These are phyloP conservation scores for Enteromius viviparus DNA, from an alignment of 2,797 vertebrate genomes.

Conservation along the genomic window DNA sequence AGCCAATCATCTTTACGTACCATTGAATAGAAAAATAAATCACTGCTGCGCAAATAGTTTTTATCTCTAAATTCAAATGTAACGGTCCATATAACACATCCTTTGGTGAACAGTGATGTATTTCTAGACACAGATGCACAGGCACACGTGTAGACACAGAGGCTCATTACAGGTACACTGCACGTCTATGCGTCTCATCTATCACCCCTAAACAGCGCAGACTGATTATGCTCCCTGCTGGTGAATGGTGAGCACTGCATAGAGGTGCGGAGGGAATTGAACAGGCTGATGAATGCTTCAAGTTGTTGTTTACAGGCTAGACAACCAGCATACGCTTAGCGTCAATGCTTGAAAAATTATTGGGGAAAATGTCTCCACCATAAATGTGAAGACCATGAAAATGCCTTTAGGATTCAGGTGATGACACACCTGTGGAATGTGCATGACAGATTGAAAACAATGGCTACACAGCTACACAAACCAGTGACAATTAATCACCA, in stretches of 20 bases:
- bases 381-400: conserved; percentile 18
- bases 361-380: neutral
- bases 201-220: conserved; percentile 42
- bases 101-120: neutral
- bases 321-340: conserved; percentile 16
- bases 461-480: neutral
- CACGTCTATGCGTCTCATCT: conserved; percentile 27
- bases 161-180: conserved; percentile 31
- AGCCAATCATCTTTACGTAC: neutral
- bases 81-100: neutral
- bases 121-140: conserved; percentile 14
- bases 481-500: conserved; percentile 38
- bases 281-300: conserved; percentile 22
- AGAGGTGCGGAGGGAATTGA: conserved; percentile 4
- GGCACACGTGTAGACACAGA: conserved; percentile 35
- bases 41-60: neutral
- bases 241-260: conserved; percentile 42
- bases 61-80: neutral
- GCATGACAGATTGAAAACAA: conserved; percentile 27
- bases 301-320: conserved; percentile 26
- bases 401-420: conserved; percentile 10
- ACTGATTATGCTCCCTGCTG: conserved; percentile 50
- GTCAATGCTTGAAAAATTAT: conserved; percentile 4
- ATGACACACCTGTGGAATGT: conserved; percentile 48
- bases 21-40: conserved; percentile 25